Base-by-base conservation (phyloP, 2,888 invertebrate genomes). In the Synanthedon tipuliformis region DNA sequence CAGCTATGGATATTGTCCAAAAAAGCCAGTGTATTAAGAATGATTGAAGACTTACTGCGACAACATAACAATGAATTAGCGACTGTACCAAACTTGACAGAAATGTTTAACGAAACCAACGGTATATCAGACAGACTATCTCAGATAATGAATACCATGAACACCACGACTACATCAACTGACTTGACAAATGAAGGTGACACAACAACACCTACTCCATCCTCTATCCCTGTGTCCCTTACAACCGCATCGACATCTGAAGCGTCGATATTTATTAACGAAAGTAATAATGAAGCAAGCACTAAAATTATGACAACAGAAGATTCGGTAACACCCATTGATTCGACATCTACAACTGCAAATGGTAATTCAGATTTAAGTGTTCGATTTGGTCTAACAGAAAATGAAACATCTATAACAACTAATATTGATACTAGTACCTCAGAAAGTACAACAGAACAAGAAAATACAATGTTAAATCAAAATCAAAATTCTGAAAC, bases 21-120 rank as follows among this genome's bases (percentile, higher is more conserved):
- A 66, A 83, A 86, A 73, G 87, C 88, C 56, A 75, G 75, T 58
- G 81, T 88, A 57, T 73, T 88, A 56, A 77, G 85, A 69, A 85
- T 87, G 80, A 88, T 88, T 53, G 87, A 88, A 77, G 81, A 87
- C 56, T 65, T 88, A 49, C 78, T 88, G 61, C 70, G 73, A 61
- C 75, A 80, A 61, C 87, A 88, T 58, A 82, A 88, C 61, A 70
- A 73, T 52, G 87, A 88, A 69, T 65, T 87, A 59, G 75, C 74
- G 41, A 83, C 78, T 58, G 74, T 72, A 52, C 65, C 70, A 53
- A 69, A 78, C 50, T 62, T 85, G 58, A 72, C 69, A 60, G 80
- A 82, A 54, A 59, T 75, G 53, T 63, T 76, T 27, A 70, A 61
- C 56, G 68, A 73, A 58, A 63, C 75, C 40, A 73, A 68, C 53